Evolutionary conservation across 2,888 invertebrate genomes (phyloP).

Genomic region (Drosophila anomalata): DNA sequence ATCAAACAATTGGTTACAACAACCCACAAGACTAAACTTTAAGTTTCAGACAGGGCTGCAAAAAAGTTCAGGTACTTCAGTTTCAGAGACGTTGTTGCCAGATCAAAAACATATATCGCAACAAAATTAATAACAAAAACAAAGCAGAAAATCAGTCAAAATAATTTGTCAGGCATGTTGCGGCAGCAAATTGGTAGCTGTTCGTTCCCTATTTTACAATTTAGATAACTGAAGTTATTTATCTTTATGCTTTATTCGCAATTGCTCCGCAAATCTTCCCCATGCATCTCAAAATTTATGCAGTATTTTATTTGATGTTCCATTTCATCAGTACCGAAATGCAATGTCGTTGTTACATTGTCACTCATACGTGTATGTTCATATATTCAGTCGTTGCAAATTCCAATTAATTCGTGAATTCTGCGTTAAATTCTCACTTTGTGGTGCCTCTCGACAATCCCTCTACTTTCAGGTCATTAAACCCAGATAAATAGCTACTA

Average conservation of each 20-base stretch:
- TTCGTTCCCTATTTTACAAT: slow-evolving; percentile 9
- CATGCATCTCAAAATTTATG: slow-evolving; percentile 39
- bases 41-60: no score
- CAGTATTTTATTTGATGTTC: neutral
- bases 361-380: slow-evolving; percentile 45
- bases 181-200: no score
- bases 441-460: slow-evolving; percentile 8
- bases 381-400: slow-evolving; percentile 31
- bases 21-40: no score
- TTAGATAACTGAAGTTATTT: slow-evolving; percentile 3
- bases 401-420: slow-evolving; percentile 15
- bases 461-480: neutral
- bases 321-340: neutral
- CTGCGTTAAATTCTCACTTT: slow-evolving; percentile 11
- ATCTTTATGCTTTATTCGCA: slow-evolving; percentile 34
- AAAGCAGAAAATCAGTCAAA: no score
- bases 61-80: no score
- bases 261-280: slow-evolving; percentile 47
- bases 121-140: no score
- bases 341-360: slow-evolving; percentile 41
- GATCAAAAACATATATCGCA: no score
- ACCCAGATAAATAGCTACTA: slow-evolving; percentile 15
- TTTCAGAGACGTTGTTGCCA: no score
- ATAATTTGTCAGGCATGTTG: no score
- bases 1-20: no score